Conservation (phyloP, 2,797 vertebrate genomes). For the Cephalopachus bancanus region DNA sequence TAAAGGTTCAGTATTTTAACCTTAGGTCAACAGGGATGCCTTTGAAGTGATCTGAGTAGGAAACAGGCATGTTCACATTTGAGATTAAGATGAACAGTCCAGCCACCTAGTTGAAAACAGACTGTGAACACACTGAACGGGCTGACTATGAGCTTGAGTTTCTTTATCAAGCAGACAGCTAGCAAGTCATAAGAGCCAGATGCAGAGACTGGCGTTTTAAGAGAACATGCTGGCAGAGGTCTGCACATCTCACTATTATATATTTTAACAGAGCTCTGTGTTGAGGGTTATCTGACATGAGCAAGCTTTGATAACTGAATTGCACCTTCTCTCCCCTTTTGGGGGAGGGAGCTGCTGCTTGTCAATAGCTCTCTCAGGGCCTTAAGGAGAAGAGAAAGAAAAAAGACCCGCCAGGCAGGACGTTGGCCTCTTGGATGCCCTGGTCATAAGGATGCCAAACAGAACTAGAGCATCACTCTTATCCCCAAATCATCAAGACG, state of each 20-base stretch:
- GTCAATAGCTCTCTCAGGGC: background rate
- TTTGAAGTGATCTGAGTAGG: background rate
- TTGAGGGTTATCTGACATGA: background rate
- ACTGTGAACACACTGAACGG: background rate
- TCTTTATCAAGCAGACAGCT: background rate
- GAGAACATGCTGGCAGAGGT: background rate
- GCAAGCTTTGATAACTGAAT: background rate
- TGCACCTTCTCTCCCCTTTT: background rate
- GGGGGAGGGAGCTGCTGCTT: background rate
- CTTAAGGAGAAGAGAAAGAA: background rate
- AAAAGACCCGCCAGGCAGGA: rapidly evolving
- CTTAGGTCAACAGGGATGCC: background rate
- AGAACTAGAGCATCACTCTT: background rate
- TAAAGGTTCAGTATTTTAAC: constrained; percentile 35
- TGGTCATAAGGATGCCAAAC: background rate
- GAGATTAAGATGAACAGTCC: background rate
- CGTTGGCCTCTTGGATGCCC: background rate
- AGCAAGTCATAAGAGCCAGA: background rate
- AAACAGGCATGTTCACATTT: background rate
- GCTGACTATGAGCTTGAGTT: background rate
- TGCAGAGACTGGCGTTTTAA: background rate
- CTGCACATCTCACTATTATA: background rate
- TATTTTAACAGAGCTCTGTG: background rate
- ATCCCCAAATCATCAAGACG: background rate
- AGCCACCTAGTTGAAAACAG: background rate